Conservation (phyloP, 2,888 invertebrate genomes). For the Sinodicranocentrus sp. region DNA sequence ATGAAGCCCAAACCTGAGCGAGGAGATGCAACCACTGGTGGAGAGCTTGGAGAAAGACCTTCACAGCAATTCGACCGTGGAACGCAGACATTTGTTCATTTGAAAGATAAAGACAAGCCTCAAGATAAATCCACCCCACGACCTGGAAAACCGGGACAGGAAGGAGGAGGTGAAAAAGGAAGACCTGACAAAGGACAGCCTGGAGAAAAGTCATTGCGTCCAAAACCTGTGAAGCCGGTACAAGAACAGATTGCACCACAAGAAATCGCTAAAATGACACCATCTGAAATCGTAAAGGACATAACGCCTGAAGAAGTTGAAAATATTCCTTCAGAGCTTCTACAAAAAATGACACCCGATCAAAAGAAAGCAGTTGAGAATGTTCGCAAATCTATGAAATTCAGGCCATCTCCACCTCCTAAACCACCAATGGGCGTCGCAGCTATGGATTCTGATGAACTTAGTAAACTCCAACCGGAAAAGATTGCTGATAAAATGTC, state of each 20-base stretch:
- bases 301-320: slow-evolving; percentile 44
- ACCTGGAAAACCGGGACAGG: neutral
- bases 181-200: neutral
- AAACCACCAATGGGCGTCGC: slow-evolving; percentile 3
- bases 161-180: slow-evolving; percentile 7
- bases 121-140: neutral
- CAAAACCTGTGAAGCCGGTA: neutral
- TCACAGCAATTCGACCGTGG: slow-evolving; percentile 4
- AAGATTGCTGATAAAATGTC: slow-evolving; percentile 25
- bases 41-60: neutral
- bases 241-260: slow-evolving; percentile 19
- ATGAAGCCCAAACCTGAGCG: slow-evolving; percentile 47
- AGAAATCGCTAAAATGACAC: slow-evolving; percentile 40
- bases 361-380: slow-evolving; percentile 46
- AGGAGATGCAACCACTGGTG: neutral
- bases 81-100: slow-evolving; percentile 20
- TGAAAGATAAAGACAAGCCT: slow-evolving; percentile 4
- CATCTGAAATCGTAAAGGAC: slow-evolving; percentile 34
- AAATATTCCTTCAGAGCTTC: too few relatives aligned
- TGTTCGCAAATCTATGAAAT: slow-evolving; percentile 12
- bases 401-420: neutral
- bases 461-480: neutral
- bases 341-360: slow-evolving; percentile 40
- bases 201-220: too few relatives aligned
- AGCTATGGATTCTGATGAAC: neutral